A percentile compares a stretch with the other conserved stretches of the same genome.
Conservation (phyloP, 2,797 vertebrate genomes). For the Syncerus caffer region DNA sequence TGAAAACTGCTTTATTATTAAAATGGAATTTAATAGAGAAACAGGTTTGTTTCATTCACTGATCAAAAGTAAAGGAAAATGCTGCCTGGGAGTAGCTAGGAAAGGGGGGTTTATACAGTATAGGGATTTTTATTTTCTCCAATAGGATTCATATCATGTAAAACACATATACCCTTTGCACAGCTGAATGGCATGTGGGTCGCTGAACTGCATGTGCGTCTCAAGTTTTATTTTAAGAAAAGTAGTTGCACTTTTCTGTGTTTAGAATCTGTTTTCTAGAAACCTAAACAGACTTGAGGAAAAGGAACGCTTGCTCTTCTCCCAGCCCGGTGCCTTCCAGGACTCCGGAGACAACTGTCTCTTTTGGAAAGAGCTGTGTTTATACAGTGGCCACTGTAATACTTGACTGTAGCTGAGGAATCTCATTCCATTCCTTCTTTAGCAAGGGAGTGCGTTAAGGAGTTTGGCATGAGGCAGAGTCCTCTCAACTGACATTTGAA, state of each 20-base stretch:
- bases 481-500: constrained; percentile 76
- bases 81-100: background rate
- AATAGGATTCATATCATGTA: background rate
- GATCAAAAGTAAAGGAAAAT: background rate
- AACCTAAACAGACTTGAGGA: background rate
- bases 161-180: background rate
- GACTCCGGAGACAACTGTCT: constrained; percentile 50
- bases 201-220: background rate
- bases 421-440: constrained; percentile 80
- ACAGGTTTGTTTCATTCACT: background rate
- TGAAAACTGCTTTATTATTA: background rate
- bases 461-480: constrained; percentile 67
- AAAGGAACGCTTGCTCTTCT: background rate
- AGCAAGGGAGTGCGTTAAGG: constrained; percentile 68
- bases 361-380: constrained; percentile 64
- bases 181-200: background rate
- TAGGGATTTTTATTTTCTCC: background rate
- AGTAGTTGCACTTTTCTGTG: background rate
- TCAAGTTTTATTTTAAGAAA: constrained; percentile 57
- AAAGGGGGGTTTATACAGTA: background rate
- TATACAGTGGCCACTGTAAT: constrained; percentile 54
- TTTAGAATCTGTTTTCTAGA: constrained; percentile 25
- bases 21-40: background rate
- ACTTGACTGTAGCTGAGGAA: constrained; percentile 62
- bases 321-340: background rate